A percentile compares a stretch with the other conserved stretches of the same genome.
Conservation (phyloP, 2,888 invertebrate genomes). For the Ochropleura plecta region DNA sequence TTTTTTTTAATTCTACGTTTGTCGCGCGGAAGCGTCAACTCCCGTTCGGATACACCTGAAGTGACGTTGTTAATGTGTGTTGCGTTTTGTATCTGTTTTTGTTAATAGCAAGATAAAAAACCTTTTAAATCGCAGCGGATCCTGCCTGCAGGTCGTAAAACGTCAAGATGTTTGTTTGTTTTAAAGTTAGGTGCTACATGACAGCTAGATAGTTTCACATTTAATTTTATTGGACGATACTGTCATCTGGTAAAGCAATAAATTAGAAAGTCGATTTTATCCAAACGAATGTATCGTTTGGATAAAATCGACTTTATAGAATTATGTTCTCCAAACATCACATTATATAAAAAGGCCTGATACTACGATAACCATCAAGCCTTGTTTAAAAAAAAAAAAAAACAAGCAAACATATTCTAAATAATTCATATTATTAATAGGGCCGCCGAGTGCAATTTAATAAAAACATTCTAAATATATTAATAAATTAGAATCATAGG, state of each 20-base stretch:
- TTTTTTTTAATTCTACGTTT: too few species aligned
- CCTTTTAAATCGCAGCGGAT: neutral
- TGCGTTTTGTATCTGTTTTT: too few species aligned
- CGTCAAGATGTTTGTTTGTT: neutral
- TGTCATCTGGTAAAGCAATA: neutral
- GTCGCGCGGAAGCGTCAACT: too few species aligned
- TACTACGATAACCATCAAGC: neutral
- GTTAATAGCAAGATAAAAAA: neutral
- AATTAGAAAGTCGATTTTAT: neutral
- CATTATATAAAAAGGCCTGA: neutral
- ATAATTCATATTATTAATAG: neutral
- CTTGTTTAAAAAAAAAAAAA: neutral
- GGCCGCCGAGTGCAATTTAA: neutral
- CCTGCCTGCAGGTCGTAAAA: neutral
- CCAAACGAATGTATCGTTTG: too few species aligned
- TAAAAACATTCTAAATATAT: neutral
- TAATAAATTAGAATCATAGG: too few species aligned
- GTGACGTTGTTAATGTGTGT: too few species aligned
- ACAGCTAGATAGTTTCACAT: neutral
- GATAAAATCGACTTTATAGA: too few species aligned
- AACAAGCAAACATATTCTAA: constrained; percentile 3
- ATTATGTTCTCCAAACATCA: neutral
- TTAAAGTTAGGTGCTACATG: neutral
- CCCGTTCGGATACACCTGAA: too few species aligned
- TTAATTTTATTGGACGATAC: neutral